phyloP scores from a whole-genome alignment of 2,113 vertebrate genomes.

The Pan paniscus region DNA sequence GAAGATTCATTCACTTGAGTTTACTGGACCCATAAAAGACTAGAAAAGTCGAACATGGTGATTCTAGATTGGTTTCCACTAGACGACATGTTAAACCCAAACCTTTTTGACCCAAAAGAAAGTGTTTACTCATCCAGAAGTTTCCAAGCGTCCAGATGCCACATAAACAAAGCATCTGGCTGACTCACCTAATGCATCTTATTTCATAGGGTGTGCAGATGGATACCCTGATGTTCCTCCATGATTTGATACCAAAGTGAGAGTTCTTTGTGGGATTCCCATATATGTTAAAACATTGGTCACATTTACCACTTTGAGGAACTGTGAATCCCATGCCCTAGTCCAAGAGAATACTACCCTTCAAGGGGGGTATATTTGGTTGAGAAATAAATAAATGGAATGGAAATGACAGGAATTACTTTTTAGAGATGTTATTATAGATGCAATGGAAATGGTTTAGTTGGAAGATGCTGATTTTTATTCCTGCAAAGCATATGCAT shows the following conservation, averaged over 20 bases:
- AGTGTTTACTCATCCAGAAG: background rate
- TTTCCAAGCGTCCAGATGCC: background rate
- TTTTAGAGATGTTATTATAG: background rate
- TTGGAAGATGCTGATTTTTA: background rate
- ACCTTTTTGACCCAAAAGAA: background rate
- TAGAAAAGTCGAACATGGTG: background rate
- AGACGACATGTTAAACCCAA: background rate
- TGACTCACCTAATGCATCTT: background rate
- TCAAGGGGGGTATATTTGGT: background rate
- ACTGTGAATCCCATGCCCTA: background rate
- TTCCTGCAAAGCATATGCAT: background rate
- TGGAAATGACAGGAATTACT: background rate
- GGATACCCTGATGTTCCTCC: background rate
- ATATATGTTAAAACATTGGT: background rate
- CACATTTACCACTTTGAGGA: background rate
- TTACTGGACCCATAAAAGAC: background rate
- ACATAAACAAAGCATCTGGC: background rate
- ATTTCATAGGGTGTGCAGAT: background rate
- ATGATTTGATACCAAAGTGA: background rate
- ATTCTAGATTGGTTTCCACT: background rate
- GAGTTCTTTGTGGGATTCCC: background rate
- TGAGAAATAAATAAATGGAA: background rate
- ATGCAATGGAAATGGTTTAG: background rate
- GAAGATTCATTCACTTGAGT: background rate
- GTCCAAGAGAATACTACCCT: background rate